Base-by-base conservation (phyloP, 2,888 invertebrate species). In the Cephus runcator region DNA sequence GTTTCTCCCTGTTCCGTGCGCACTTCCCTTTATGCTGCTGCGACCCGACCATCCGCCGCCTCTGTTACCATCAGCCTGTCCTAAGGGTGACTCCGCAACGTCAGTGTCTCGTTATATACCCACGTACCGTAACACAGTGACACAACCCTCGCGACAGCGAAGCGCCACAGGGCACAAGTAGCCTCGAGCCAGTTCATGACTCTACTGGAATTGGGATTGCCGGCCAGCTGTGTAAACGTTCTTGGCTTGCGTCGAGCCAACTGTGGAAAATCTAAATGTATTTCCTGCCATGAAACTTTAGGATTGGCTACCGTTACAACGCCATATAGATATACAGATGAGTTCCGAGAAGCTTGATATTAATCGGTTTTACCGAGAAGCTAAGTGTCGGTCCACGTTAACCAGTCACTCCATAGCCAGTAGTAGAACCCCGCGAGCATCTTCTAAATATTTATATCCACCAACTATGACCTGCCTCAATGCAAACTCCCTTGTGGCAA, bases 361-460 rank as follows among this genome's bases (percentile, higher is more conserved):
- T 56, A 56, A 56, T 56, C 56, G 56, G 56, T 56, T 56, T 56
- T 56, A 56, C 56, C 23, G 23, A 56, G 56, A 56, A 56, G 23
- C 56, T 56, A 23, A 56, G 56, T 56, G 56, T 23, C 56, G 9
- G 56, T 23, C 9, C 56, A 9, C 56, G 56, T 23, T 56, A 56
- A 56, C 9, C 56, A 56, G 56, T 40, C 56, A 23, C 56, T 56
- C 9, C 23, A 1, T 23, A 56, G 56, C 56, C 23, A 56, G 9
- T 9, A 23, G 56, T 2, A 56, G 23, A 56, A 2, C 9, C 23
- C 56, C 56, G 40, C 23, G 56, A n/a, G 71, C 80, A 82, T 79
- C 81, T 80, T 84, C 81, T 88, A 87, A 88, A 88, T 87, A 88
- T 88, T 88, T 88, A 87, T 85, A 84, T 56, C 56, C 85, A 85